Conservation (phyloP, 2,888 invertebrate species). For the Parnassius apollo region DNA sequence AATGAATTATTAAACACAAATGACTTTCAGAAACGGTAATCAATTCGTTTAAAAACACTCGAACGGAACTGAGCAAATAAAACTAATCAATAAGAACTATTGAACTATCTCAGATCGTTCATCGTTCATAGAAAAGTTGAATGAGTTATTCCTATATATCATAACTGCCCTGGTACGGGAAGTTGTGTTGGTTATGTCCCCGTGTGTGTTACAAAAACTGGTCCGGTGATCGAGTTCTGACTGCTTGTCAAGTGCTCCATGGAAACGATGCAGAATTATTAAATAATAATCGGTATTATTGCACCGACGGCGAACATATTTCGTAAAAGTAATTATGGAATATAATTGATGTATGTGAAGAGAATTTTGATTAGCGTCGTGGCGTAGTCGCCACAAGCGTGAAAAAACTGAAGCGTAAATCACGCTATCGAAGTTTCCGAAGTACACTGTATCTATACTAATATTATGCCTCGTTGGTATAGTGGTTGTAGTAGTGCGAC, state of each 20-base stretch:
- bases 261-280: slow-evolving; percentile 6
- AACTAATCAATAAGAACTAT: slow-evolving; percentile 11
- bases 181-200: slow-evolving; percentile 24
- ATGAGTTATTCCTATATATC: slow-evolving; percentile 27
- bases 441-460: no score
- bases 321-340: no score
- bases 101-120: slow-evolving; percentile 1
- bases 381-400: no score
- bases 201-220: slow-evolving; percentile 15
- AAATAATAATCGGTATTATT: slow-evolving; percentile 4
- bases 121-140: slow-evolving; percentile 29
- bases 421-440: no score
- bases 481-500: no score
- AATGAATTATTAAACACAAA: slow-evolving; percentile 20
- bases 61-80: slow-evolving; percentile 7
- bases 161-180: slow-evolving; percentile 28
- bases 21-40: slow-evolving; percentile 4
- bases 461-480: no score
- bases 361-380: no score
- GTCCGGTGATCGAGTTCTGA: slow-evolving; percentile 17
- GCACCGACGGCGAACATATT: not conserved
- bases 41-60: slow-evolving; percentile 21
- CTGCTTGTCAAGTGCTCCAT: slow-evolving; percentile 1
- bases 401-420: no score
- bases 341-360: no score